Evolutionary conservation across 2,797 vertebrate genomes (phyloP), one percentile per base, ranked within the genome.

Genomic region (Anguilla anguilla): DNA sequence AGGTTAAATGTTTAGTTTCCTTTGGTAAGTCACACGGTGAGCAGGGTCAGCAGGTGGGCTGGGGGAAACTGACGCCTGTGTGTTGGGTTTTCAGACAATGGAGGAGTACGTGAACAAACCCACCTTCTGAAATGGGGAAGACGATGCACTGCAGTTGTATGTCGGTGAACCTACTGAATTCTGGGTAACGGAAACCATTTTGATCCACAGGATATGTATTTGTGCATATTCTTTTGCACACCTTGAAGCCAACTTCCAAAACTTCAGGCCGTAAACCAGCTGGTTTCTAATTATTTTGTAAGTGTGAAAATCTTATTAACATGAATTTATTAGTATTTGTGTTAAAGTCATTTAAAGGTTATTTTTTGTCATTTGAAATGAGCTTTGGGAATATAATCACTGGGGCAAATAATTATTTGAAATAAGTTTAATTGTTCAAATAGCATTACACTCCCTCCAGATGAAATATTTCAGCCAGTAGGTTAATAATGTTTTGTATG

Each of bases 41-140:
- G 13, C 39, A 17, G 74, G 31, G 35, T 79, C 35, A 79, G 15
- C 6, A 11, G 7, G 3, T 82, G 46, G 25, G 4, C 51, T 0
- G 49, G 19, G 51, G n/a, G 2, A n/a, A n/a, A 3, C 59, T 67
- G 46, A 86, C 72, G 17, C 2, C 49, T 82, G 19, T 61, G 25
- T 28, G 91, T 79, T 90, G 83, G 15, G 25, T 28, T 90, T 89
- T 86, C 95, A 98, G 98, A 98, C 98, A 0, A 95, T 98, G 96
- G 97, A 98, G 92, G 97, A 99, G 89, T 98, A 98, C 89, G 95
- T 98, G 97, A 97, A 92, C 94, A 98, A 97, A 84, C 98, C 97
- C 83, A 92, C 97, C 7, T 99, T 98, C 96, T 98, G 96, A 97
- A 87, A 83, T 1, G 22, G 35, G 69, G 0, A 11, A 86, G 85